Evolutionary conservation across 2,113 vertebrate genomes (phyloP), one percentile per base, ranked within the genome.

Genomic region (Columbina picui): DNA sequence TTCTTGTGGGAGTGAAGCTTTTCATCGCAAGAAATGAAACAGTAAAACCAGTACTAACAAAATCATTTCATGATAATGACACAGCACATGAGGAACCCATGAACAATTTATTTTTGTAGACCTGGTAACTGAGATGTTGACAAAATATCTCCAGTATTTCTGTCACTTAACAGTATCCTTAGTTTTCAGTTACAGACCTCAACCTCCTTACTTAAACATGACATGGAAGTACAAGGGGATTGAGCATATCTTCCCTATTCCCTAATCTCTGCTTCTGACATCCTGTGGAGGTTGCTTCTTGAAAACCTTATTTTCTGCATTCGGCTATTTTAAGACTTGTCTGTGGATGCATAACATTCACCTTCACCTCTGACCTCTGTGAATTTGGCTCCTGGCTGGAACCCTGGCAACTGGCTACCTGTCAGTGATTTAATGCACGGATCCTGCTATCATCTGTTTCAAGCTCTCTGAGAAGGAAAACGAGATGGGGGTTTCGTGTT

Each of bases 381-480:
- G 77, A 92, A 84, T 94, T 87, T 93, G 78, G 65, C 50, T 92
- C 47, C 52, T 0, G 2, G 26, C 45, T 79, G 77, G 76, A 90
- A 75, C 78, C 39, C 83, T 85, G 79, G 78, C 79, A 89, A 71
- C 71, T 12, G 17, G 41, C 22, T 88, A 80, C 78, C 63, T 87
- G 65, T 95, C 92, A 94, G 79, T 14, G 1, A 59, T 78, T 91
- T 60, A 59, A 64, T 94, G 73, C 47, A 90, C 89, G 55, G 59
- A 91, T 88, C 55, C 81, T 88, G 90, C 70, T 4, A 0, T 89
- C 77, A 61, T 90, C 65, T 19, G 1, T 94, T 96, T 90, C 79
- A 84, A 77, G 53, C 22, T 93, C 79, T 79, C 59, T 77, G 59
- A 84, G 63, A 70, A 85, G 65, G 84, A 88, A 92, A 87, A 87